These are phyloP conservation scores for Cosmopolites sordidus DNA, from an alignment of 2,888 invertebrate species.

Conservation along the genomic window DNA sequence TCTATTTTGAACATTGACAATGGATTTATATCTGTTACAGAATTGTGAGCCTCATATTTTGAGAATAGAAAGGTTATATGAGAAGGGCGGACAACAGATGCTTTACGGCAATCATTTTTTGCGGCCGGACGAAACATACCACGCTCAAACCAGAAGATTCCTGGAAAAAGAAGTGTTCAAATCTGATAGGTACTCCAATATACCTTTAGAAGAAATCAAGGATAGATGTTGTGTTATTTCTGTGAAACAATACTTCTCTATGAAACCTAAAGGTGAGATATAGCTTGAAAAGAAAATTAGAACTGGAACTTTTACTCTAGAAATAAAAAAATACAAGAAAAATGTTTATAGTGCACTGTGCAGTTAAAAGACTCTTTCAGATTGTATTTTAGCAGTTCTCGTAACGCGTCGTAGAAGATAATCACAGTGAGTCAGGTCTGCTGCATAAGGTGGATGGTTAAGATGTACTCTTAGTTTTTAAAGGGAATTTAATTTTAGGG, in stretches of 20 bases:
- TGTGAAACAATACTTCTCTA: constrained; percentile 90
- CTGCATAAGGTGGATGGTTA: no score
- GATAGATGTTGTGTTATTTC: constrained; percentile 92
- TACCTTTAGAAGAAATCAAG: constrained; percentile 78
- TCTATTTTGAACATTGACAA: no score
- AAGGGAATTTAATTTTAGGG: no score
- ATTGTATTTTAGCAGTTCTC: no score
- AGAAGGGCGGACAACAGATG: constrained; percentile 76
- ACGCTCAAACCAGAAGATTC: constrained; percentile 91
- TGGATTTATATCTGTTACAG: constrained; percentile 1
- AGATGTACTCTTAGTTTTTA: no score
- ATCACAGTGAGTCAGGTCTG: no score
- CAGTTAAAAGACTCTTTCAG: no score
- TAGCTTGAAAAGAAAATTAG: no score
- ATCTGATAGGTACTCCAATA: constrained; percentile 81
- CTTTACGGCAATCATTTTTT: constrained; percentile 88
- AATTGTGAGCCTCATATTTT: constrained; percentile 66
- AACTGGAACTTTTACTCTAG: no score
- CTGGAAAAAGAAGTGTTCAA: constrained; percentile 95
- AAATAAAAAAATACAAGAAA: no score
- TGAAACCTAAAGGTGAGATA: constrained; percentile 67
- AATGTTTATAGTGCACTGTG: no score
- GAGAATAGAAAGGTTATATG: constrained; percentile 70
- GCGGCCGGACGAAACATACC: constrained; percentile 93
- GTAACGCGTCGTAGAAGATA: no score